Base-by-base conservation (phyloP, 1,140 invertebrate genomes). In the Drosophila novamexicana region DNA sequence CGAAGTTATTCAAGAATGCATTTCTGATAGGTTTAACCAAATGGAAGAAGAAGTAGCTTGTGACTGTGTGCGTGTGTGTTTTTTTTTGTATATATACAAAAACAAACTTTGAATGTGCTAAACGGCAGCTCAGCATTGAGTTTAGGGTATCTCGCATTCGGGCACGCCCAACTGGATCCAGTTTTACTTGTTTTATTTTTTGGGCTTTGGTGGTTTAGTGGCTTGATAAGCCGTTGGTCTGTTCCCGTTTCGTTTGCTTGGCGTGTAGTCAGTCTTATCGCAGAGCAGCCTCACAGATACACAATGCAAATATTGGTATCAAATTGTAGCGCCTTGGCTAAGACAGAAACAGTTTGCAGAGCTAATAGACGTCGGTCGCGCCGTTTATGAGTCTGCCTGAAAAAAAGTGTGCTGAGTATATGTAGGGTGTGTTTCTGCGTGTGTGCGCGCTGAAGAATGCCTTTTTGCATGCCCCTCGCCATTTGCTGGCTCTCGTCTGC, bases 221-320 rank as follows among this genome's bases (percentile, higher is more conserved):
- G 50, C 18, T 14, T 70, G 59, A 56, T 64, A 71, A 69, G 61
- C 47, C 39, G 29, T 37, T 63, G 50, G 29, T 32, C 39, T 62
- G 12, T n/a, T 61, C 32, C 4, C 4, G 22, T 29, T 29, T 52
- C 14, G 36, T 58, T 52, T n/a, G 52, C 6, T n/a, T 36, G 40
- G 44, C 49, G n/a, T n/a, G n/a, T 54, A 10, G 14, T 14, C 6
- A 12, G 32, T 49, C 47, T 71, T 71, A 64, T 71, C 61, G 68
- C 44, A 8, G 18, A 62, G 16, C 54, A 56, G 49, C 52, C 54
- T 44, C 57, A 29, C 14, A 77, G 71, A 77, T 77, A 77, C 75
- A 59, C 58, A 77, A 69, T 54, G 72, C 65, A 77, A 74, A 77
- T 75, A 77, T 77, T 77, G 22, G 61, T 75, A 75, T 70, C 47